These are phyloP conservation scores for Ormyrus labotus DNA, from an alignment of 2,888 invertebrate genomes.

Conservation along the genomic window DNA sequence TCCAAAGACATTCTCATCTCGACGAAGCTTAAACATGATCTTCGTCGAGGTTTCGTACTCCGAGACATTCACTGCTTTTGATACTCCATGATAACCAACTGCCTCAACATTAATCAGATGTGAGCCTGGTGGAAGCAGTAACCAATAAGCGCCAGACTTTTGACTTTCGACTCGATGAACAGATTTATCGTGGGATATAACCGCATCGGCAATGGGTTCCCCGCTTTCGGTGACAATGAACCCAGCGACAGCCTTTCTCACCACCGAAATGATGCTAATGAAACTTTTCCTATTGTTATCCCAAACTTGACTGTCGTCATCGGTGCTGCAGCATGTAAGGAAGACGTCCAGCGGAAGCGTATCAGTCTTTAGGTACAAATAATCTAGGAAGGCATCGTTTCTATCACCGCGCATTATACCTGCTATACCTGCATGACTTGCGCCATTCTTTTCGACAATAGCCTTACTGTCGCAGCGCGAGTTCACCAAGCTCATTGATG, in stretches of 20 bases:
- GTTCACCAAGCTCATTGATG: conserved; percentile 59
- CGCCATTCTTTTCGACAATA: conserved; percentile 59
- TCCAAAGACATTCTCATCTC: conserved; percentile 84
- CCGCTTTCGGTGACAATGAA: conserved; percentile 67
- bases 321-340: conserved; percentile 71
- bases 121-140: conserved; percentile 72
- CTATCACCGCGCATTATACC: conserved; percentile 49
- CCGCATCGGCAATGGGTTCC: conserved; percentile 67
- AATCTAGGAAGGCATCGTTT: conserved; percentile 68
- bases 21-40: conserved; percentile 82
- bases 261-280: conserved; percentile 64
- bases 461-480: conserved; percentile 62
- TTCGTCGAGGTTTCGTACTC: conserved; percentile 63
- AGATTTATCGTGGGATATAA: conserved; percentile 68
- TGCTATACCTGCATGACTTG: conserved; percentile 63
- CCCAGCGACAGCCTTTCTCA: conserved; percentile 67
- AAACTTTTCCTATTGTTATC: conserved; percentile 67
- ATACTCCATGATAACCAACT: conserved; percentile 79
- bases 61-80: conserved; percentile 76
- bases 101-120: conserved; percentile 79
- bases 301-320: conserved; percentile 66
- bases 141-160: conserved; percentile 70
- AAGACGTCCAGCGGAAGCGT: conserved; percentile 71
- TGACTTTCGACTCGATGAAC: conserved; percentile 64
- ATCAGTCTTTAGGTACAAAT: conserved; percentile 70